Base-by-base conservation (phyloP, 2,888 invertebrate genomes). In the Neoitamus cyanurus region DNA sequence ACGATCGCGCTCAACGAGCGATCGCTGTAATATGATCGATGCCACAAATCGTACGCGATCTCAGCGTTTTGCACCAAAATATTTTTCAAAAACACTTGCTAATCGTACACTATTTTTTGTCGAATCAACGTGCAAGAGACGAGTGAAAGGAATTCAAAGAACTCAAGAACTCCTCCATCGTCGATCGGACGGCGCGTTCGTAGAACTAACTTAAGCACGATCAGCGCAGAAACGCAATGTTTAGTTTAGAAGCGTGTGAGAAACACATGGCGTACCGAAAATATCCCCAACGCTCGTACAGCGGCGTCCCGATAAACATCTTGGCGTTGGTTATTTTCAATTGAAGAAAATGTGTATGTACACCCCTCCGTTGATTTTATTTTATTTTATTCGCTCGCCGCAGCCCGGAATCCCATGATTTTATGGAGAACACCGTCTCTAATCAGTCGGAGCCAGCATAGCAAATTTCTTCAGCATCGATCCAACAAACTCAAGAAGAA, bases 261-360 rank as follows among this genome's bases (percentile, higher is more conserved):
- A 82, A 85, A 83, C 85, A 85, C 78, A 85, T 85, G 85, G 85
- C 85, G 77, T 11, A 78, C 83, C 85, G 83, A 85, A 85, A 85
- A 85, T 85, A 85, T 85, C 85, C 46, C 31, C 46, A 46, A 46
- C 13, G 15, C 7, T 25, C 28, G 28, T 36, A 37, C 7, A 30
- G 42, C 77, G 15, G 25, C 20, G 15, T 73, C 28, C 46, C 30
- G 36, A 77, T 77, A 77, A 77, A 77, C 77, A 77, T 30, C 37
- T 72, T 30, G 25, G 42, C 48, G 48, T 58, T 42, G 77, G 46
- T 77, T 77, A 30, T 28, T 46, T 30, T 28, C 37, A 42, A 77
- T 37, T 42, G 77, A 46, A n/a, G 3, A 20, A 42, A 77, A 77
- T 36, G 25, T 36, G 15, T 36, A 5, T 34, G 73, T 73, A 15